These are phyloP conservation scores for Arnoldichthys spilopterus DNA, from an alignment of 2,797 vertebrate species.

Conservation along the genomic window DNA sequence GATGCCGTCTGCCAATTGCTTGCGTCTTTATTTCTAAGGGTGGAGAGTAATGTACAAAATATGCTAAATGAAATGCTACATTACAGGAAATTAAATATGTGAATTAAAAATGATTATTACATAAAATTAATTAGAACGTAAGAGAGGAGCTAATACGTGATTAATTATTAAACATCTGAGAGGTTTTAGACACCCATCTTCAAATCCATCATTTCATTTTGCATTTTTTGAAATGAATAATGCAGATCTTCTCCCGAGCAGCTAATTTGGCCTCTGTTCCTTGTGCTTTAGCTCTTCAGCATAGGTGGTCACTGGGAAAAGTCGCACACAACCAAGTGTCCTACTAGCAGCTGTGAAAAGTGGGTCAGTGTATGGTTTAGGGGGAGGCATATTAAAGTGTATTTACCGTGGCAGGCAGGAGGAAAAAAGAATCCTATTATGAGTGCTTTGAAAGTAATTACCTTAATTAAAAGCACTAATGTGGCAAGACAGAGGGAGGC, in stretches of 20 bases:
- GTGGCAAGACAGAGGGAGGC: slow-evolving; percentile 71
- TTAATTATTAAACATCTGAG: slow-evolving; percentile 70
- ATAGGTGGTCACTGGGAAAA: slow-evolving; percentile 17
- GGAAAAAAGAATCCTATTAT: slow-evolving; percentile 78
- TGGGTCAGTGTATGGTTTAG: slow-evolving; percentile 65
- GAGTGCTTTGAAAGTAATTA: slow-evolving; percentile 86
- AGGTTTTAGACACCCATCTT: slow-evolving; percentile 61
- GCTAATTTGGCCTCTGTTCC: slow-evolving; percentile 3
- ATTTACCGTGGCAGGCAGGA: slow-evolving; percentile 59
- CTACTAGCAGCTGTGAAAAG: slow-evolving; percentile 52
- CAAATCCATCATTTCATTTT: slow-evolving; percentile 53
- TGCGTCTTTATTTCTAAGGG: slow-evolving; percentile 41
- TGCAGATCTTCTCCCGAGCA: slow-evolving; percentile 41
- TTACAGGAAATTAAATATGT: slow-evolving; percentile 61
- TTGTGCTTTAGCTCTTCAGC: slow-evolving; percentile 10
- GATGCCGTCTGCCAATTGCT: slow-evolving; percentile 41
- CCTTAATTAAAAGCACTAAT: slow-evolving; percentile 86
- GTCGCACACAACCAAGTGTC: slow-evolving; percentile 5
- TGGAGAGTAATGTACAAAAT: slow-evolving; percentile 57
- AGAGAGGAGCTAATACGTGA: slow-evolving; percentile 64
- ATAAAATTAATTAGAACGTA: slow-evolving; percentile 66
- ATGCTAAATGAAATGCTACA: slow-evolving; percentile 58
- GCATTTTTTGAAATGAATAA: slow-evolving; percentile 59
- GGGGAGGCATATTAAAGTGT: slow-evolving; percentile 59
- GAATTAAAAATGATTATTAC: slow-evolving; percentile 62